Conservation (phyloP, 2,888 invertebrate species). For the Phlogophora meticulosa region DNA sequence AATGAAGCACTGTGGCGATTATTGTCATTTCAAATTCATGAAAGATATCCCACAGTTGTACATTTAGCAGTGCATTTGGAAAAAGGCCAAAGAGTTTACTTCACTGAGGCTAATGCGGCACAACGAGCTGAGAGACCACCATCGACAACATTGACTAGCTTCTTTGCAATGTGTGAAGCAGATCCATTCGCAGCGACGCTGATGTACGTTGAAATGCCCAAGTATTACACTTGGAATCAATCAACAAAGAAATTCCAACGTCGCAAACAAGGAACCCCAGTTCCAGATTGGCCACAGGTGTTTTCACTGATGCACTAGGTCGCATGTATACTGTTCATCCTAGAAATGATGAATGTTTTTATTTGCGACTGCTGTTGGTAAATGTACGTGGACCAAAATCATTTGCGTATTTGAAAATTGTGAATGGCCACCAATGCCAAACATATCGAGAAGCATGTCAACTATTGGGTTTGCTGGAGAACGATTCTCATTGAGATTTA, state of each 20-base stretch:
- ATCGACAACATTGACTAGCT: slow-evolving; percentile 8
- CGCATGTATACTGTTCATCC: not conserved
- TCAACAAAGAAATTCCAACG: not conserved
- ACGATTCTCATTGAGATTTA: no score
- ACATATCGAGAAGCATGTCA: no score
- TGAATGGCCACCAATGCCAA: no score
- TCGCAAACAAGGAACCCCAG: not conserved
- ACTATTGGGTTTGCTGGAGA: no score
- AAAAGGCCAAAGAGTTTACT: slow-evolving; percentile 15
- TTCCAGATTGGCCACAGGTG: not conserved
- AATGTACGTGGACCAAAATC: slow-evolving; percentile 1
- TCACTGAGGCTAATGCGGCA: not conserved
- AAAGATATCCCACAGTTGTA: slow-evolving; percentile 10
- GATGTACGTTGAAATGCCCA: slow-evolving; percentile 14
- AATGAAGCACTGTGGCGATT: slow-evolving; percentile 4
- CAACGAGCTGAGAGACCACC: not conserved
- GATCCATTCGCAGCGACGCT: slow-evolving; percentile 20
- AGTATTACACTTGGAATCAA: slow-evolving; percentile 18
- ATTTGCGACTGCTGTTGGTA: not conserved
- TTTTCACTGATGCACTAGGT: slow-evolving; percentile 4
- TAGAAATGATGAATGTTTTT: not conserved
- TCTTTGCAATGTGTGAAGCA: slow-evolving; percentile 3
- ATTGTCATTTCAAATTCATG: slow-evolving; percentile 6
- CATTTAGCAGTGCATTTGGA: slow-evolving; percentile 20
- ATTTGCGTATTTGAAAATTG: no score